Percentiles rank a stretch among this genome's conserved stretches.
These are phyloP conservation scores for Ceratoteleas bidentatus DNA, from an alignment of 1,140 invertebrate species.

Conservation along the genomic window DNA sequence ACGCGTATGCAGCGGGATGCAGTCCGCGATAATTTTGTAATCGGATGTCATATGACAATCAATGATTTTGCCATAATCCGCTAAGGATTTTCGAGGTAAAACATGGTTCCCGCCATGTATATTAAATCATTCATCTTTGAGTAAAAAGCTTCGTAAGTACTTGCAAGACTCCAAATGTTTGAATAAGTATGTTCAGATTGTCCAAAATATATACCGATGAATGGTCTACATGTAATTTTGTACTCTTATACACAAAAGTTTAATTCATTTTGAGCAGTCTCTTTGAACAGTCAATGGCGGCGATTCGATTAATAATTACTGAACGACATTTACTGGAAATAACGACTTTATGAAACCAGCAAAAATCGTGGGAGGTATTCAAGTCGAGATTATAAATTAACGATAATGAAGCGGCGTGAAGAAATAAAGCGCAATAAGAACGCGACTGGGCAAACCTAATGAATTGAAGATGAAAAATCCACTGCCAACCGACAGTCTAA, in stretches of 20 bases:
- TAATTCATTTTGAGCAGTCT: not conserved
- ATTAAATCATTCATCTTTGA: not conserved
- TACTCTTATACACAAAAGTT: too few species aligned
- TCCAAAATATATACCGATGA: not conserved
- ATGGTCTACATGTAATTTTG: too few species aligned
- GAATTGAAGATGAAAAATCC: conserved; percentile 1
- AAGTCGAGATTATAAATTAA: not conserved
- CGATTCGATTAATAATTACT: too few species aligned
- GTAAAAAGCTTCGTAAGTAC: too few species aligned
- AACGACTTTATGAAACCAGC: too few species aligned
- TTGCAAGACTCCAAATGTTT: too few species aligned
- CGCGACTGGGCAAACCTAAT: not conserved
- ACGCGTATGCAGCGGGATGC: conserved; percentile 17
- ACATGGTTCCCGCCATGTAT: conserved; percentile 14
- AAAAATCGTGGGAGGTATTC: not conserved
- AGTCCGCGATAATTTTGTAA: conserved; percentile 46
- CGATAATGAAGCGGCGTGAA: not conserved
- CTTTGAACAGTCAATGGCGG: not conserved
- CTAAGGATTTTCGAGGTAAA: conserved; percentile 15
- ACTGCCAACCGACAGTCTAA: not conserved
- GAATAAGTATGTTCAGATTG: not conserved
- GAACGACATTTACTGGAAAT: too few species aligned
- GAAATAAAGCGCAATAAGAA: not conserved
- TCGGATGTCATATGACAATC: conserved; percentile 27
- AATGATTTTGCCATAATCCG: conserved; percentile 25